Conservation (phyloP, 2,797 vertebrate genomes). For the Aratinga solstitialis region DNA sequence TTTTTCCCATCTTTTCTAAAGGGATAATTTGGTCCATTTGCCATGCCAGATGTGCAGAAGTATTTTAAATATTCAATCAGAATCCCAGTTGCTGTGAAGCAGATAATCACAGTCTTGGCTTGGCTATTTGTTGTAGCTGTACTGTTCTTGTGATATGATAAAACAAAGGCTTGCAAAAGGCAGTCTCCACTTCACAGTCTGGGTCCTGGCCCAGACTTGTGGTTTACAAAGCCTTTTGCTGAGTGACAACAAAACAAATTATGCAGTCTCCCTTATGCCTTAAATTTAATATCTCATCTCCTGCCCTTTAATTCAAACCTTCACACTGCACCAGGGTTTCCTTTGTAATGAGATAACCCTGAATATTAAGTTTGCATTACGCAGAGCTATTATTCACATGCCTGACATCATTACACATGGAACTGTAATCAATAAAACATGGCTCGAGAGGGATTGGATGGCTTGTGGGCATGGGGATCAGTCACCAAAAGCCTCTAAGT, state of each 20-base stretch:
- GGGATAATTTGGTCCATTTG: constrained; percentile 48
- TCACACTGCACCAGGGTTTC: constrained; percentile 47
- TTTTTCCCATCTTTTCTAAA: constrained; percentile 16
- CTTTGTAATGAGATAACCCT: constrained; percentile 69
- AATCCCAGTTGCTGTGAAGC: constrained; percentile 43
- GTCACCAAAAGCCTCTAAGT: background rate
- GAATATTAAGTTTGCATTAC: constrained; percentile 68
- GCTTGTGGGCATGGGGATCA: constrained; percentile 54
- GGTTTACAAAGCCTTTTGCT: constrained; percentile 63
- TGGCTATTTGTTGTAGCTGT: background rate
- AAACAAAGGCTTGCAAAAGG: constrained; percentile 32
- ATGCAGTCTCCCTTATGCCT: constrained; percentile 51
- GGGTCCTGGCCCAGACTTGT: constrained; percentile 41
- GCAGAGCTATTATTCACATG: constrained; percentile 46
- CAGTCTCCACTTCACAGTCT: constrained; percentile 37
- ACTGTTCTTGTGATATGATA: constrained; percentile 20
- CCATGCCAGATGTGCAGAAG: constrained; percentile 65
- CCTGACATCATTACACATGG: constrained; percentile 53
- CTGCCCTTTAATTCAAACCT: constrained; percentile 69
- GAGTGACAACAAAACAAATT: constrained; percentile 71
- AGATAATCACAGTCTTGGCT: constrained; percentile 36
- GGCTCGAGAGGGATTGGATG: background rate
- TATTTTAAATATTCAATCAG: constrained; percentile 65
- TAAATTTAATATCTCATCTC: constrained; percentile 69
- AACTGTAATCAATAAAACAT: constrained; percentile 65